These are phyloP conservation scores for Eristalis intricaria DNA, from an alignment of 2,888 invertebrate genomes.

Conservation along the genomic window DNA sequence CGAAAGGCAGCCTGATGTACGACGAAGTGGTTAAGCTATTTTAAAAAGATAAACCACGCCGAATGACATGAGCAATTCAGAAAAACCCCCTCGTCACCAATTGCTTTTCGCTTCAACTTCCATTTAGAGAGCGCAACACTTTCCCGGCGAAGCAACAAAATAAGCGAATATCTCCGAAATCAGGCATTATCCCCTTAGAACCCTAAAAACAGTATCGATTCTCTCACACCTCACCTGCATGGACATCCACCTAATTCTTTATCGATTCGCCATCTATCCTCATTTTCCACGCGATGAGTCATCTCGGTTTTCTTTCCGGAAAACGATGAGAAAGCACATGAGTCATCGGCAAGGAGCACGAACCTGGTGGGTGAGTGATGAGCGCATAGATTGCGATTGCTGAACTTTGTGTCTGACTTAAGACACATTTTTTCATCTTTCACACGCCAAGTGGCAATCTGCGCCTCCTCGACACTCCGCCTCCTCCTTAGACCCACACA, in stretches of 20 bases:
- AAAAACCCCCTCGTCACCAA: no score
- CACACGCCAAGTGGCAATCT: not conserved
- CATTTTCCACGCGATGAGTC: not conserved
- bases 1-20: no score
- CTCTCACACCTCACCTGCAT: not conserved
- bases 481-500: no score
- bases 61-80: no score
- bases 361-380: not conserved
- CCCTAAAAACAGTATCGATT: not conserved
- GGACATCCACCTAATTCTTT: not conserved
- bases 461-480: no score
- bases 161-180: not conserved
- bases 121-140: no score
- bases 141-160: not conserved
- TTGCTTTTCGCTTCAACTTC: no score
- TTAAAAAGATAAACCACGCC: no score
- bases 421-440: not conserved
- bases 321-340: not conserved
- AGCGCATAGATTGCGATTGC: not conserved
- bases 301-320: not conserved
- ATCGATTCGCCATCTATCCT: not conserved
- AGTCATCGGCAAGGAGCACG: not conserved
- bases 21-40: no score
- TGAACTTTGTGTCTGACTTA: not conserved
- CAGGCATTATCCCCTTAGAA: not conserved